A percentile compares a stretch with the other conserved stretches of the same genome.
Evolutionary conservation across 2,113 vertebrate species (phyloP).

Genomic region (Eublepharis macularius): DNA sequence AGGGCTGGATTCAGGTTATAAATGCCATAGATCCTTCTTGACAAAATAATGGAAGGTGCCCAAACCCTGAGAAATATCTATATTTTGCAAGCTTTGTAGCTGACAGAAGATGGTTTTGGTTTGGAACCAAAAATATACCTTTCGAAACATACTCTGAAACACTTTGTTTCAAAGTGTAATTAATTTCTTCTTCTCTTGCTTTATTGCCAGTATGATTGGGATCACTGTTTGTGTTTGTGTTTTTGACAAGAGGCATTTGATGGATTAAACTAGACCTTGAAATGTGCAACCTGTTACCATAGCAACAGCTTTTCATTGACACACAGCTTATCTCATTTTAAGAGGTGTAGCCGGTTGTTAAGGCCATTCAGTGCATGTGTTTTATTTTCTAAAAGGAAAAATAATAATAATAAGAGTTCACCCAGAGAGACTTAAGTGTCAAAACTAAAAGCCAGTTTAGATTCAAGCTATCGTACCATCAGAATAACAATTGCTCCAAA

Average conservation of each 20-base stretch:
- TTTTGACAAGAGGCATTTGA: slow-evolving; percentile 65
- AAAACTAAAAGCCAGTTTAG: slow-evolving; percentile 28
- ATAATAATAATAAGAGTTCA: slow-evolving; percentile 19
- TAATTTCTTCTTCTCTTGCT: slow-evolving; percentile 9
- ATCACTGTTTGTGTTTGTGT: slow-evolving; percentile 20
- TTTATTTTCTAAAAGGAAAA: slow-evolving; percentile 32
- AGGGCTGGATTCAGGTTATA: not conserved
- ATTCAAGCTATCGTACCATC: not conserved
- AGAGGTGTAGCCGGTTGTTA: slow-evolving; percentile 72
- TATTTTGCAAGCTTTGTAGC: not conserved
- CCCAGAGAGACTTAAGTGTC: not conserved
- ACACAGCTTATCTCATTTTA: slow-evolving; percentile 71
- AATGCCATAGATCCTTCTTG: not conserved
- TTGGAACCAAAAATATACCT: not conserved
- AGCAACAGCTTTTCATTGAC: slow-evolving; percentile 73
- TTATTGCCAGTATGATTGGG: slow-evolving; percentile 1
- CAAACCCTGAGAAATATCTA: not conserved
- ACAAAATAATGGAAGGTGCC: not conserved
- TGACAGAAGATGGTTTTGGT: not conserved
- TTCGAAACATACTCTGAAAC: not conserved
- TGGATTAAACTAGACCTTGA: slow-evolving; percentile 73
- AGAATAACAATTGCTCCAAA: not conserved
- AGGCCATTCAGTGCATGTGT: slow-evolving; percentile 65
- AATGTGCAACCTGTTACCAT: slow-evolving; percentile 71
- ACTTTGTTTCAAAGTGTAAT: not conserved